These are phyloP conservation scores for Diachrysia chrysitis DNA, from an alignment of 2,888 invertebrate genomes.

Conservation along the genomic window DNA sequence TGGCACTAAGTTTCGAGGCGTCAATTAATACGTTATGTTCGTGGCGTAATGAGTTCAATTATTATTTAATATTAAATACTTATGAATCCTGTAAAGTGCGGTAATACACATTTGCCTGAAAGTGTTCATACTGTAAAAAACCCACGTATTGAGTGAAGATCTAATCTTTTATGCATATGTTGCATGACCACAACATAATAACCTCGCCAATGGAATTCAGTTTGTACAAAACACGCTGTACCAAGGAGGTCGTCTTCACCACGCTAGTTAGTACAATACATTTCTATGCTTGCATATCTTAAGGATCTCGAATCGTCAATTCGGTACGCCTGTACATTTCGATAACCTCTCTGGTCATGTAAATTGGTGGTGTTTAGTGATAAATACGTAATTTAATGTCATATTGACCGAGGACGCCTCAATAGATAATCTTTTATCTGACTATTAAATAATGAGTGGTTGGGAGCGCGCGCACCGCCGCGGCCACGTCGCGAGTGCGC, in stretches of 20 bases:
- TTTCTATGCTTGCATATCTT: conserved; percentile 8
- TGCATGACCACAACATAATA: conserved; percentile 4
- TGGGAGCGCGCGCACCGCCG: conserved; percentile 62
- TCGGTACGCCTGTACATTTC: conserved; percentile 20
- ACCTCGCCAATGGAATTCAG: conserved; percentile 11
- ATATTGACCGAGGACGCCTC: conserved; percentile 82
- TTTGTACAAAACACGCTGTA: conserved; percentile 13
- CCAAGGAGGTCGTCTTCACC: conserved; percentile 3
- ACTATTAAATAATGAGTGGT: conserved; percentile 84
- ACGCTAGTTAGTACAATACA: background rate
- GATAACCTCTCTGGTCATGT: conserved; percentile 55
- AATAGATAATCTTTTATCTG: conserved; percentile 88
- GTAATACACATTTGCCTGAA: conserved; percentile 1
- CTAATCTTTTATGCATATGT: conserved; percentile 9
- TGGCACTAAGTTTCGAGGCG: conserved; percentile 52
- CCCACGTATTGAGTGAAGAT: conserved; percentile 9
- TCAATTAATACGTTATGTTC: conserved; percentile 33
- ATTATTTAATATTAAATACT: background rate
- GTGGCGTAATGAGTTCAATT: conserved; percentile 29
- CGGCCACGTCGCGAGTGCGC: conserved; percentile 67
- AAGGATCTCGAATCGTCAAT: background rate
- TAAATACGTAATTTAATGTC: conserved; percentile 74
- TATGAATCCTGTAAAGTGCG: background rate
- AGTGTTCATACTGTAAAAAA: background rate
- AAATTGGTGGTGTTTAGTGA: conserved; percentile 65